Conservation (phyloP, 2,113 vertebrate genomes). For the Pelodiscus sinensis region DNA sequence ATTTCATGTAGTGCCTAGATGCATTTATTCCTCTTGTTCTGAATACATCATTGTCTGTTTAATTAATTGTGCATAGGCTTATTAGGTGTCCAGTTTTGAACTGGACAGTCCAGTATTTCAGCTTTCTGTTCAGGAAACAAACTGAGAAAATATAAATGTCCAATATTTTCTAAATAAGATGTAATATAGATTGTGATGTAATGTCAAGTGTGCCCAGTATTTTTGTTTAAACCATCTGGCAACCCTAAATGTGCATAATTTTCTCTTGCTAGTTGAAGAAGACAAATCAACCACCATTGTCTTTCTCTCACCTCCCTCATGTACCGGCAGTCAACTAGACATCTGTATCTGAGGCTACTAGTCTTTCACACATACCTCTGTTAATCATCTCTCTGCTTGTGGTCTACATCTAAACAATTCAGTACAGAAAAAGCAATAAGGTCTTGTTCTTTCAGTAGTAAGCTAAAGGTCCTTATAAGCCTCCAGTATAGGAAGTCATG, state of each 20-base stretch:
- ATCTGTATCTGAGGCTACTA: accelerated
- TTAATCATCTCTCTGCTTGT: neutral
- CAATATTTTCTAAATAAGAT: too few relatives aligned
- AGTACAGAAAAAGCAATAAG: neutral
- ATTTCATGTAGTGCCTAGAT: neutral
- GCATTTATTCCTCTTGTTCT: neutral
- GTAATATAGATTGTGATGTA: too few relatives aligned
- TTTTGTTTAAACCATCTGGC: too few relatives aligned
- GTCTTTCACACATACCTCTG: accelerated
- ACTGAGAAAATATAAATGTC: too few relatives aligned
- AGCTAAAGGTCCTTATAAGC: neutral
- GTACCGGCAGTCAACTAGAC: neutral
- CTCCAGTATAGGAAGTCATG: neutral
- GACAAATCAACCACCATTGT: neutral
- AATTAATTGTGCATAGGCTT: too few relatives aligned
- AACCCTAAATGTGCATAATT: neutral
- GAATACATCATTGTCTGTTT: neutral
- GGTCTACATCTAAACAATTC: neutral
- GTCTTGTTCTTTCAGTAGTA: neutral
- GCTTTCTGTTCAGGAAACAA: too few relatives aligned
- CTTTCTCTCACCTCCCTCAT: accelerated
- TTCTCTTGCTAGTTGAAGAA: neutral
- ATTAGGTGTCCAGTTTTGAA: too few relatives aligned
- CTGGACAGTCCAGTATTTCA: too few relatives aligned
- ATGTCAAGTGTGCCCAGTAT: too few relatives aligned